Percentiles rank a stretch among this genome's conserved stretches.
These are phyloP conservation scores for Xerus rutilus DNA, from an alignment of 2,797 vertebrate genomes.

Conservation along the genomic window DNA sequence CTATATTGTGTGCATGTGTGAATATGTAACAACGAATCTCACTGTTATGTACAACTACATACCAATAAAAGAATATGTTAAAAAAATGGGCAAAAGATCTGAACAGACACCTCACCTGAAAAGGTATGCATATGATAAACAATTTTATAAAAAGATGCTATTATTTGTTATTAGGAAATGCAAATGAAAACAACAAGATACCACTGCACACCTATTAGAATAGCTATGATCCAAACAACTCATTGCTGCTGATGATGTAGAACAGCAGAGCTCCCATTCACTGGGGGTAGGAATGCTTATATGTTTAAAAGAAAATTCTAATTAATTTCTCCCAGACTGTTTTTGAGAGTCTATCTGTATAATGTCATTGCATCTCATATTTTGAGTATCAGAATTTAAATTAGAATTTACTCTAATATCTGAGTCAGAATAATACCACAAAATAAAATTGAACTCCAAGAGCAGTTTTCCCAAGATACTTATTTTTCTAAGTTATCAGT, in stretches of 20 bases:
- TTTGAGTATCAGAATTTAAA: background rate
- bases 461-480: background rate
- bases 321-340: background rate
- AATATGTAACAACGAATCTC: no score
- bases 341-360: background rate
- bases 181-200: background rate
- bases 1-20: no score
- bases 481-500: background rate
- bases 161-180: background rate
- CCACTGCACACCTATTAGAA: background rate
- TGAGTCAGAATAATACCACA: background rate
- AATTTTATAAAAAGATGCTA: background rate
- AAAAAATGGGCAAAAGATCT: background rate
- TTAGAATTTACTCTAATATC: background rate
- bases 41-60: no score
- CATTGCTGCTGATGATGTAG: no score
- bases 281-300: background rate
- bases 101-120: background rate
- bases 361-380: background rate
- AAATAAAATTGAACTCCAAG: background rate
- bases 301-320: background rate
- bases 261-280: background rate
- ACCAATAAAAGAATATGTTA: no score
- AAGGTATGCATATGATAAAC: background rate
- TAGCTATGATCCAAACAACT: background rate